A percentile compares a stretch with the other conserved stretches of the same genome.
These are phyloP conservation scores for Drosophila yakuba DNA, from an alignment of 1,140 invertebrate species.

Conservation along the genomic window DNA sequence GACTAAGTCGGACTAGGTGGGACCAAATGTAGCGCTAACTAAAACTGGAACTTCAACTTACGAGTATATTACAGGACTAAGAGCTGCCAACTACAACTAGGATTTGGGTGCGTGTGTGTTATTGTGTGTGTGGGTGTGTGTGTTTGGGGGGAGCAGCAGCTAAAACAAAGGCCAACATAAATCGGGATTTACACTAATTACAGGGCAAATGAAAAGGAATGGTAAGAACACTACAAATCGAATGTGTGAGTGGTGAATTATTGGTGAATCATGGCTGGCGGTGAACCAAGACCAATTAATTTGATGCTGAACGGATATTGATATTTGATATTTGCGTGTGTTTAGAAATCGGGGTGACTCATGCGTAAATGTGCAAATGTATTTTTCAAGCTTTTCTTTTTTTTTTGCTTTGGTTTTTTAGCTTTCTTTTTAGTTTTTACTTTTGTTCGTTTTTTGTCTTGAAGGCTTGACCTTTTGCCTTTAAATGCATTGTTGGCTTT, in stretches of 20 bases:
- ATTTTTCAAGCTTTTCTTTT: conserved; percentile 81
- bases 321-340: conserved; percentile 55
- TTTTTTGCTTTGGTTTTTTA: conserved; percentile 13
- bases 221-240: conserved; percentile 56
- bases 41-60: conserved; percentile 64
- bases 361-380: conserved; percentile 85
- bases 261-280: conserved; percentile 36
- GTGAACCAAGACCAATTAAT: conserved; percentile 51
- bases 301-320: conserved; percentile 44
- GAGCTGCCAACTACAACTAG: conserved; percentile 65
- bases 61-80: conserved; percentile 66
- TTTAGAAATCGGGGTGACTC: conserved; percentile 82
- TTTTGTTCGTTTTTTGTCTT: conserved; percentile 23
- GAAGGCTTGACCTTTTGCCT: conserved; percentile 54
- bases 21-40: conserved; percentile 70
- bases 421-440: conserved; percentile 12
- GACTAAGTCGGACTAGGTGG: conserved; percentile 53
- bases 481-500: conserved; percentile 50
- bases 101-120: conserved; percentile 24
- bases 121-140: conserved; percentile 13
- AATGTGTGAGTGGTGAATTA: conserved; percentile 36
- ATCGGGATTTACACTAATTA: conserved; percentile 63
- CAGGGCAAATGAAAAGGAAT: conserved; percentile 54
- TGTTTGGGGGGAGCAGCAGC: conserved; percentile 61
- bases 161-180: conserved; percentile 57